Evolutionary conservation across 2,888 invertebrate genomes (phyloP).

Genomic region (Listrodromus nycthemerus): DNA sequence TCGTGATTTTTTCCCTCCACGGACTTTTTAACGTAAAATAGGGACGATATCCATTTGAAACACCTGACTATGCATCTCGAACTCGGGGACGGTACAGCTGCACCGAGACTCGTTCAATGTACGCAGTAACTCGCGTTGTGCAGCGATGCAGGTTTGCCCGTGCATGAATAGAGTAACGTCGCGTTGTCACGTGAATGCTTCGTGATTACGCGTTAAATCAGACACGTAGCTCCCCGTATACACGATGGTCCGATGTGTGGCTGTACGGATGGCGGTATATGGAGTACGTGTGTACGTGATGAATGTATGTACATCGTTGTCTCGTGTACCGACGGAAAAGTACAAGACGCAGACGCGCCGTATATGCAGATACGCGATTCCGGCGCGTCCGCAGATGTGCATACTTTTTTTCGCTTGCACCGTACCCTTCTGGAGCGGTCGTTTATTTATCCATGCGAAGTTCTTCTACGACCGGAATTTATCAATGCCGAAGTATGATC

Average conservation of each 20-base stretch:
- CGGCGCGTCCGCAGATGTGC: slow-evolving; percentile 24
- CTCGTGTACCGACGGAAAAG: slow-evolving; percentile 33
- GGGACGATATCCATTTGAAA: slow-evolving; percentile 45
- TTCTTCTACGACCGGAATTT: not conserved
- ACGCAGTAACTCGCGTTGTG: slow-evolving; percentile 8
- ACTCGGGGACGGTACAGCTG: slow-evolving; percentile 35
- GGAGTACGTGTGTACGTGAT: slow-evolving; percentile 38
- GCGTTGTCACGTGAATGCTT: slow-evolving; percentile 58
- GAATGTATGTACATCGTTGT: slow-evolving; percentile 40
- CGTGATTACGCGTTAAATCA: slow-evolving; percentile 59
- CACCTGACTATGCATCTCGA: slow-evolving; percentile 40
- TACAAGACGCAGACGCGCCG: slow-evolving; percentile 30
- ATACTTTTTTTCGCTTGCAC: slow-evolving; percentile 25
- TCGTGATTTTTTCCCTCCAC: not conserved
- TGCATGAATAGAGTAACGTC: slow-evolving; percentile 55
- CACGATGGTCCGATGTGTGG: not conserved
- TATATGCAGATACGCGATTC: slow-evolving; percentile 36
- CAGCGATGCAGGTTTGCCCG: slow-evolving; percentile 16
- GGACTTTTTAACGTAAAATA: slow-evolving; percentile 37
- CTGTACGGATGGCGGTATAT: not conserved
- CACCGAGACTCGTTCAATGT: slow-evolving; percentile 28
- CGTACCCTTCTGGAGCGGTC: not conserved
- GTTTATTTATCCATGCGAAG: not conserved
- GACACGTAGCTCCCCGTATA: slow-evolving; percentile 40
- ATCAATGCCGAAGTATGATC: not conserved